phyloP scores from a whole-genome alignment of 1,140 invertebrate genomes.

The Drosophila burlai region DNA sequence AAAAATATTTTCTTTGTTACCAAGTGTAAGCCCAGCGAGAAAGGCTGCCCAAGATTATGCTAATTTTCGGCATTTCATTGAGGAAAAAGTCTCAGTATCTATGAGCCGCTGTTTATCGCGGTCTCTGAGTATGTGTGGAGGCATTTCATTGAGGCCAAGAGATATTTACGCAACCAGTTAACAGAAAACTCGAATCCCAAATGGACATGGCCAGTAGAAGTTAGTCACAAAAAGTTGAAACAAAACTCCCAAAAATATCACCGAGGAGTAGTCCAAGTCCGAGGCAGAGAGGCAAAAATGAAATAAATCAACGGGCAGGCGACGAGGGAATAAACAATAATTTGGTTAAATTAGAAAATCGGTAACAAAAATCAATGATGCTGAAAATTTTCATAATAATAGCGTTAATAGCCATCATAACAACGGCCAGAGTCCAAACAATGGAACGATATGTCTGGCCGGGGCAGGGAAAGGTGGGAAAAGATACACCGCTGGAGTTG shows the following conservation, averaged over 20 bases:
- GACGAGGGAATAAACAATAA: constrained; percentile 68
- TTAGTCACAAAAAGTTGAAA: constrained; percentile 26
- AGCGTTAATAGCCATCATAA: constrained; percentile 77
- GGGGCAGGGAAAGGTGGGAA: constrained; percentile 46
- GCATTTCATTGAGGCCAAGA: constrained; percentile 70
- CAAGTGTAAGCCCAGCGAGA: constrained; percentile 41
- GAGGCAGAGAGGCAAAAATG: constrained; percentile 25
- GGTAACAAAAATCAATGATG: constrained; percentile 83
- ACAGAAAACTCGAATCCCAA: constrained; percentile 53
- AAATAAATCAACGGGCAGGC: constrained; percentile 54
- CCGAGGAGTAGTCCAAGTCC: not conserved
- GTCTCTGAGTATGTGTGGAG: constrained; percentile 19
- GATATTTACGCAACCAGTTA: constrained; percentile 79
- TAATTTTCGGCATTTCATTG: constrained; percentile 78
- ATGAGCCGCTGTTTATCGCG: constrained; percentile 24
- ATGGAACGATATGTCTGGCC: constrained; percentile 39
- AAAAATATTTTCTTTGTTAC: not conserved
- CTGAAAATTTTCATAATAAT: constrained; percentile 84
- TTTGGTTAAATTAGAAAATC: constrained; percentile 82
- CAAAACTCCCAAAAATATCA: constrained; percentile 47
- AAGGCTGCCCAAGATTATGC: constrained; percentile 63
- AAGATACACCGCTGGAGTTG: constrained; percentile 30
- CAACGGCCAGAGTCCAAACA: constrained; percentile 59
- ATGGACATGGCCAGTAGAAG: constrained; percentile 17
- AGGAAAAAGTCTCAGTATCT: constrained; percentile 62